These are phyloP conservation scores for Merops nubicus DNA, from an alignment of 2,113 vertebrate genomes.

Conservation along the genomic window DNA sequence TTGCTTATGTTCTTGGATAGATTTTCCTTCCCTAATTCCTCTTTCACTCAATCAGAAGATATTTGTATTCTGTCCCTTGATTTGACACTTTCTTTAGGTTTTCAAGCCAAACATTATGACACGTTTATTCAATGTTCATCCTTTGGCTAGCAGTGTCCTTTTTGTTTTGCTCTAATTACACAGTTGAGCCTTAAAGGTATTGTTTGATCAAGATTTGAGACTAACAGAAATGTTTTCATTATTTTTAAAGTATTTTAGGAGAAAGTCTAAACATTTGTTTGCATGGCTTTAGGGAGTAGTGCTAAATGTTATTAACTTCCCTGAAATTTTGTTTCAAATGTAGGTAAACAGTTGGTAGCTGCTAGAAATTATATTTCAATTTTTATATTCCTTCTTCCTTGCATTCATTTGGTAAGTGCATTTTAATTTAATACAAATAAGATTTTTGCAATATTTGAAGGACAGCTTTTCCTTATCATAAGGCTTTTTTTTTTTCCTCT, in stretches of 20 bases:
- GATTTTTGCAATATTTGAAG: too few species aligned
- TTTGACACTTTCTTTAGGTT: not conserved
- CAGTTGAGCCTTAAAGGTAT: not conserved
- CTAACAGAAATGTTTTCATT: not conserved
- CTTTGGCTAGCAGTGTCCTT: not conserved
- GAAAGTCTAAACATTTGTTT: not conserved
- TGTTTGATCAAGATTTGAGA: not conserved
- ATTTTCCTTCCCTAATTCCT: not conserved
- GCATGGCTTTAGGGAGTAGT: not conserved
- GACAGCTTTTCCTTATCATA: too few species aligned
- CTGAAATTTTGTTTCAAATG: not conserved
- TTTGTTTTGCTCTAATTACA: not conserved
- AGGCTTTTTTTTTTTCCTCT: too few species aligned
- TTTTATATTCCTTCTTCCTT: not conserved
- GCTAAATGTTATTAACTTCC: not conserved
- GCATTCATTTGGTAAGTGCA: too few species aligned
- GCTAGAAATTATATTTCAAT: not conserved
- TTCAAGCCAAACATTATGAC: not conserved
- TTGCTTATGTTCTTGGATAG: not conserved
- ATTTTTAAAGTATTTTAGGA: not conserved
- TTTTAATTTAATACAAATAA: too few species aligned
- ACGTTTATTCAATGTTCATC: not conserved
- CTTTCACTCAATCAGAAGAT: not conserved
- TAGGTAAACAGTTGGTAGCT: not conserved
- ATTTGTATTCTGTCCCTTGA: not conserved